These are phyloP conservation scores for Quadroppia sp. DNA, from an alignment of 2,888 invertebrate genomes.

Conservation along the genomic window DNA sequence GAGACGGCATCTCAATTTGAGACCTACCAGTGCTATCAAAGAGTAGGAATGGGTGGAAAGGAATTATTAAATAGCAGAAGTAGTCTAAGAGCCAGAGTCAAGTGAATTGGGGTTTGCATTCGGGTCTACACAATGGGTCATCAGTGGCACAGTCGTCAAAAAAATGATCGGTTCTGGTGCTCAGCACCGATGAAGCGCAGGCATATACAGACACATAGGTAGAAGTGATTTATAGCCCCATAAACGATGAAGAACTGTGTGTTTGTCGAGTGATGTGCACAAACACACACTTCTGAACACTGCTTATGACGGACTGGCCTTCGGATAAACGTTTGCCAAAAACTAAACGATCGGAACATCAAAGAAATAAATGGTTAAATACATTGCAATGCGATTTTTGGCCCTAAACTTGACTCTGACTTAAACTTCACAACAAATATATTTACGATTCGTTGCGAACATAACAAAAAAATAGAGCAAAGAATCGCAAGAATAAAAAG, in stretches of 20 bases:
- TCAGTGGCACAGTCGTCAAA: not conserved
- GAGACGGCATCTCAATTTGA: not conserved
- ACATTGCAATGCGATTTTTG: not conserved
- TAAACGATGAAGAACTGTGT: not conserved
- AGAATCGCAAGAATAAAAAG: not conserved
- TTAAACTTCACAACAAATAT: not conserved
- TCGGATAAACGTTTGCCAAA: conserved; percentile 14
- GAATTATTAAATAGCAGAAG: not conserved
- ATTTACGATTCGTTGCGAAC: not conserved
- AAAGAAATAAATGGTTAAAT: conserved; percentile 19
- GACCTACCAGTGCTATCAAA: not conserved
- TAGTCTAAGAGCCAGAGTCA: too few relatives aligned
- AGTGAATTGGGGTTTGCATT: too few relatives aligned
- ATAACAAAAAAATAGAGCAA: not conserved
- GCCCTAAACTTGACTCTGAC: not conserved
- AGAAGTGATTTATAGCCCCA: not conserved
- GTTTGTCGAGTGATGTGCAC: not conserved
- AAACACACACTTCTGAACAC: not conserved
- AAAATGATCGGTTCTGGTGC: too few relatives aligned
- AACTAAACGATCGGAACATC: conserved; percentile 4
- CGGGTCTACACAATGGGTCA: not conserved
- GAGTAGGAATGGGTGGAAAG: not conserved
- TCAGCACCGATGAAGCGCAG: not conserved
- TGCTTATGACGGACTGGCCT: not conserved
- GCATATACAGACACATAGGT: not conserved